Base-by-base conservation (phyloP, 2,797 vertebrate genomes). In the Sternarchorhynchus goeldii region DNA sequence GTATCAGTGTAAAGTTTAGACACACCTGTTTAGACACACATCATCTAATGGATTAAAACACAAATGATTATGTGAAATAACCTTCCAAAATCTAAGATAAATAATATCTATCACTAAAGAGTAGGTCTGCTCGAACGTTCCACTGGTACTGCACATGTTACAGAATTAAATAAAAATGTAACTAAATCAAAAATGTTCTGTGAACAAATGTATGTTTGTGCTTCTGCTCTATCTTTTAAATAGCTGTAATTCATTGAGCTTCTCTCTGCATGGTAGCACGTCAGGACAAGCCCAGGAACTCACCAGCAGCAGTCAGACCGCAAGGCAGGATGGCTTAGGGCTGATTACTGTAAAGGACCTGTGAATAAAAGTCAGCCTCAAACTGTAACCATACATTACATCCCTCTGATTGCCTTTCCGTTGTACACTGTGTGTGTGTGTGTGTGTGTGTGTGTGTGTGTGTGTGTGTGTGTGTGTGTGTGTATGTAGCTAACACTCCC, bases 361-460 rank as follows among this genome's bases (percentile, higher is more conserved):
- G 59, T 63, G 58, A 71, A 58, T 65, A 53, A 78, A 21, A 16
- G 50, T 64, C 50, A 25, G 39, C 65, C 32, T 39, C 34, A 16
- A 56, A 25, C 50, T 57, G 17, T 78, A 78, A 78, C 65, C 29
- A 76, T 56, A n/a, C 70, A 76, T 75, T 80, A 80, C 73, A 74
- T 34, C 57, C 71, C 58, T 73, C 20, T 75, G 62, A 75, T 78
- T 75, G 69, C 41, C 39, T 65, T 65, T 59, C 31, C 41, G 59
- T 69, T 21, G 65, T 70, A 25, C 39, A 70, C 70, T 75, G 12
- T 66, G 72, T 58, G 55, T 60, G 32, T 14, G 55, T 60, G 32
- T 14, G 12, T 75, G 10, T n/a, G n/a, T 18, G 20, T 25, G 32
- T 36, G 36, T 45, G 65, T 74, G 41, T 69, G 18, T 57, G 2